phyloP scores from a whole-genome alignment of 2,113 vertebrate species.

The Eurystomus gularis region DNA sequence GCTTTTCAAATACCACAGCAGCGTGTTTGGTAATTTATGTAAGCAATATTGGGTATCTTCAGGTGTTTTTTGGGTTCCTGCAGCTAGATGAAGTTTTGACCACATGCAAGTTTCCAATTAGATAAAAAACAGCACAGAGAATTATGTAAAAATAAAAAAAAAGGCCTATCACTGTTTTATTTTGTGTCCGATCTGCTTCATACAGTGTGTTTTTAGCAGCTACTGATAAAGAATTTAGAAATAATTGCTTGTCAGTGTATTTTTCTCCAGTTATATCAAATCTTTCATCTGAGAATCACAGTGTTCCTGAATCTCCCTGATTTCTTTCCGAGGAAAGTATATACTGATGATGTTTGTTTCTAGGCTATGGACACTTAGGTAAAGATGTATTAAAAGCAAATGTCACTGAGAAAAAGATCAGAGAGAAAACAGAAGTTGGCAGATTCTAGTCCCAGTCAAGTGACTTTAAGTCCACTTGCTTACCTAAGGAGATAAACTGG shows the following conservation, averaged over 20 bases:
- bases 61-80: not conserved
- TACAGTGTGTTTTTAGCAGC: not conserved
- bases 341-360: not conserved
- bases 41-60: slow-evolving; percentile 39
- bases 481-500: not conserved
- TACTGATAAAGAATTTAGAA: not conserved
- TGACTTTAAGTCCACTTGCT: not conserved
- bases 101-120: not conserved
- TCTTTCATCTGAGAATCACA: not conserved
- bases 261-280: not conserved
- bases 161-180: not conserved
- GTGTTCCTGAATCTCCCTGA: not conserved
- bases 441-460: not conserved
- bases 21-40: not conserved
- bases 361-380: not conserved
- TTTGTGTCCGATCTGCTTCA: not conserved
- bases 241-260: not conserved
- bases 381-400: not conserved
- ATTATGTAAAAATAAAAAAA: not conserved
- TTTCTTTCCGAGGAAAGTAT: not conserved
- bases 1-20: slow-evolving; percentile 72
- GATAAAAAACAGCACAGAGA: not conserved
- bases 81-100: not conserved
- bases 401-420: not conserved
- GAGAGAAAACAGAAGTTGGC: not conserved